Evolutionary conservation across 1,140 invertebrate genomes (phyloP).

Genomic region (Vanessa tameamea): DNA sequence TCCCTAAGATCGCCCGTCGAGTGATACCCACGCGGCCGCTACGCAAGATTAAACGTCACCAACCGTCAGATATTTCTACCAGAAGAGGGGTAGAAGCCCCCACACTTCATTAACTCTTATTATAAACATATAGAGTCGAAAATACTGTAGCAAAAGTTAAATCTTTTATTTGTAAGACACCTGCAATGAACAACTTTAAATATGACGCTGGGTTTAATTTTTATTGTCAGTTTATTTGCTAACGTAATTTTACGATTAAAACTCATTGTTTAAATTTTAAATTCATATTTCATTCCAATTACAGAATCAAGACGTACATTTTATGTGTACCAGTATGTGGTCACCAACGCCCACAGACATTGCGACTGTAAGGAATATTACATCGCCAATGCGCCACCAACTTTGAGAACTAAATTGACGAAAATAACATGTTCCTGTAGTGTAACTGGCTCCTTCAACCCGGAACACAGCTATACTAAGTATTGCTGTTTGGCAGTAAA

Average conservation of each 20-base stretch:
- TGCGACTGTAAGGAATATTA: too few species aligned
- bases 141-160: slow-evolving; percentile 16
- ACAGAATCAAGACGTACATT: too few species aligned
- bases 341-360: too few species aligned
- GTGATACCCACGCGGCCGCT: slow-evolving; percentile 70
- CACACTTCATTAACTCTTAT: slow-evolving; percentile 44
- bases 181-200: slow-evolving; percentile 67
- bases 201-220: slow-evolving; percentile 46
- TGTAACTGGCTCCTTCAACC: too few species aligned
- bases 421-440: too few species aligned
- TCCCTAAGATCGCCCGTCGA: slow-evolving; percentile 57
- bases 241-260: background rate
- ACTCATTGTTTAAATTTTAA: background rate
- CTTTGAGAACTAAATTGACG: too few species aligned
- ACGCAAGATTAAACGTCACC: slow-evolving; percentile 79
- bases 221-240: slow-evolving; percentile 36
- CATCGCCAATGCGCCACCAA: too few species aligned
- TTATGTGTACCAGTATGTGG: too few species aligned
- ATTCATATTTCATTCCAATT: too few species aligned
- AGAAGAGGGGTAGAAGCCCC: slow-evolving; percentile 46
- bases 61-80: slow-evolving; percentile 74
- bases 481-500: too few species aligned
- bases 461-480: too few species aligned
- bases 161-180: slow-evolving; percentile 48
- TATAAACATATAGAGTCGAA: slow-evolving; percentile 42